Evolutionary conservation across 2,113 vertebrate genomes (phyloP), one percentile per base, ranked within the genome.

Genomic region (Lutjanus erythropterus): DNA sequence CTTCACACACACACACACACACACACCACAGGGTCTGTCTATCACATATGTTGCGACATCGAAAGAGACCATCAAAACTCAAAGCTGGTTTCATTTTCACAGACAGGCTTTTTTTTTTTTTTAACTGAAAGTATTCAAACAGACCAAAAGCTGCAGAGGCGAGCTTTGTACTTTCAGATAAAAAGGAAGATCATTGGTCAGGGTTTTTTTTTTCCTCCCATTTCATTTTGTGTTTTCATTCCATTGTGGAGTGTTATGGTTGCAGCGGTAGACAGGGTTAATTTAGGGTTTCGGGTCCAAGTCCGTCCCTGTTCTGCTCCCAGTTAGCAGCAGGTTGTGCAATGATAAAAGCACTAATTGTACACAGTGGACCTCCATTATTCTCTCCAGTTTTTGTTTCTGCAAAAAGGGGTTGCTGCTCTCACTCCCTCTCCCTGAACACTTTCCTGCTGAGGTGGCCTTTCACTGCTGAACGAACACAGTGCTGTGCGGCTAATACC

Each of bases 291-390:
- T 19, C 4, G 25, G 7, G 18, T 72, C 31, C 66, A 37, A 64
- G 33, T 82, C 35, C 25, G 55, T 66, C 33, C 4, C 44, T 9
- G 44, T 53, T 68, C 67, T 33, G 65, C 70, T 69, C 80, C 35
- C 52, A 37, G 37, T 78, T 50, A 85, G 52, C 83, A 67, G 74
- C 72, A 55, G 75, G 52, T 81, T 62, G 66, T 37, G 52, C 61
- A 15, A 25, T 71, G 66, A 85, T 81, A 46, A 85, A 83, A 69
- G 81, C 73, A 29, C 53, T 88, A 79, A 92, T 88, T 89, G 59
- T 37, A 52, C 85, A 76, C 78, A 27, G 72, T 0, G 47, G 83
- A 77, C 58, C 14, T 70, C 56, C 67, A 29, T 78, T 80, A 81
- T 58, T 71, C 79, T 75, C 79, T 60, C 0, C 23, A 31, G 75